A percentile compares a stretch with the other conserved stretches of the same genome.
Evolutionary conservation across 2,797 vertebrate genomes (phyloP).

Genomic region (Pagetopsis macropterus): DNA sequence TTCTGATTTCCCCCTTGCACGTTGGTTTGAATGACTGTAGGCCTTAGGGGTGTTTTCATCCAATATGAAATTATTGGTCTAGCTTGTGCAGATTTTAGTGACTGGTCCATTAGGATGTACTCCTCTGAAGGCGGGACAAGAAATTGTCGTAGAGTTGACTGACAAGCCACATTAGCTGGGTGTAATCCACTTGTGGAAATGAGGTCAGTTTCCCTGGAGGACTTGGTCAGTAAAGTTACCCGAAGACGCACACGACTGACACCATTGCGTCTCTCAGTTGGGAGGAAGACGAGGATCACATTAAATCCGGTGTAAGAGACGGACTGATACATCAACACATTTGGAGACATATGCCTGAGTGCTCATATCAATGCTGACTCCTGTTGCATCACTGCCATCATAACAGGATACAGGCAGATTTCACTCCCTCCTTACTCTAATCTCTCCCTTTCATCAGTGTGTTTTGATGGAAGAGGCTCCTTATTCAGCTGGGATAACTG

Average conservation of each 20-base stretch:
- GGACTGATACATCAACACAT: constrained; percentile 15
- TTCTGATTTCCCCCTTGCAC: not conserved
- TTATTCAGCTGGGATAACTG: constrained; percentile 48
- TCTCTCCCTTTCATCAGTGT: constrained; percentile 18
- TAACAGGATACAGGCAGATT: constrained; percentile 38
- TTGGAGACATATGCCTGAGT: constrained; percentile 4
- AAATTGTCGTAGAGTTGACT: constrained; percentile 53
- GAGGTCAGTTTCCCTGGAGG: constrained; percentile 67
- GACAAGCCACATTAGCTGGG: constrained; percentile 56
- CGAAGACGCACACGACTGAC: constrained; percentile 17
- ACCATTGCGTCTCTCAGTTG: not conserved
- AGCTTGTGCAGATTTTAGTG: constrained; percentile 12
- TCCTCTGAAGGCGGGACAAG: constrained; percentile 35
- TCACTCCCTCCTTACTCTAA: constrained; percentile 24
- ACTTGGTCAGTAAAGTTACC: constrained; percentile 51
- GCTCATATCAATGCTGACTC: constrained; percentile 1
- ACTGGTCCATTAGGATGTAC: not conserved
- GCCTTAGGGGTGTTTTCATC: not conserved
- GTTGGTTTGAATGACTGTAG: not conserved
- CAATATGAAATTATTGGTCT: not conserved
- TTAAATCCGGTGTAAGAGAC: constrained; percentile 10
- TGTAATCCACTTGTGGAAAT: constrained; percentile 77
- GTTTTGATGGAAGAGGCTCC: constrained; percentile 45
- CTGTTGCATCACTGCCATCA: constrained; percentile 15
- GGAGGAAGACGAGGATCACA: not conserved